Percentiles rank a stretch among this genome's conserved stretches.
Evolutionary conservation across 2,797 vertebrate genomes (phyloP).

Genomic region (Crocidura indochinensis): DNA sequence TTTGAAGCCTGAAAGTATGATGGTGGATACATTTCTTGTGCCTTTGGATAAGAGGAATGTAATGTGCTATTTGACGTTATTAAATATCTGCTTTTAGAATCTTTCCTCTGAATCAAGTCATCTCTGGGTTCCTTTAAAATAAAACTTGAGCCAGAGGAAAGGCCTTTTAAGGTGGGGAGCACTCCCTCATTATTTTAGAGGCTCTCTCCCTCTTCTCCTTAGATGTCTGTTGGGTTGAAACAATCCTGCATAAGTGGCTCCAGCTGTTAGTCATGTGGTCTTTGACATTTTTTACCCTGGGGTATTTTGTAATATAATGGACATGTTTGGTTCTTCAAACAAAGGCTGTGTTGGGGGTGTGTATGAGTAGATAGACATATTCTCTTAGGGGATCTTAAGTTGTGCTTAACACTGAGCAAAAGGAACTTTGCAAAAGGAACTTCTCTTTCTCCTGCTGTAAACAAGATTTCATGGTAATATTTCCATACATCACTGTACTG

Average conservation of each 20-base stretch:
- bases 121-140: background rate
- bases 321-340: background rate
- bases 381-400: background rate
- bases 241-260: conserved; percentile 43
- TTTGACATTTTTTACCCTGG: background rate
- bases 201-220: background rate
- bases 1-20: background rate
- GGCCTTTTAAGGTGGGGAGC: background rate
- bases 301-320: conserved; percentile 49
- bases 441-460: background rate
- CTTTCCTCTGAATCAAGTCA: background rate
- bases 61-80: background rate
- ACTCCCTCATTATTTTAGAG: background rate
- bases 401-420: background rate
- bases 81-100: background rate
- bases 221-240: background rate
- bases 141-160: background rate
- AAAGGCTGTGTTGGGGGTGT: background rate
- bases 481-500: background rate
- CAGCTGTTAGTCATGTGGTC: conserved; percentile 57
- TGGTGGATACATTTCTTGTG: background rate
- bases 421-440: conserved; percentile 20
- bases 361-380: background rate
- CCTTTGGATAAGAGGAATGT: background rate
- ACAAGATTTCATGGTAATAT: background rate